These are phyloP conservation scores for Takifugu rubripes DNA, from an alignment of 2,797 vertebrate genomes.

Conservation along the genomic window DNA sequence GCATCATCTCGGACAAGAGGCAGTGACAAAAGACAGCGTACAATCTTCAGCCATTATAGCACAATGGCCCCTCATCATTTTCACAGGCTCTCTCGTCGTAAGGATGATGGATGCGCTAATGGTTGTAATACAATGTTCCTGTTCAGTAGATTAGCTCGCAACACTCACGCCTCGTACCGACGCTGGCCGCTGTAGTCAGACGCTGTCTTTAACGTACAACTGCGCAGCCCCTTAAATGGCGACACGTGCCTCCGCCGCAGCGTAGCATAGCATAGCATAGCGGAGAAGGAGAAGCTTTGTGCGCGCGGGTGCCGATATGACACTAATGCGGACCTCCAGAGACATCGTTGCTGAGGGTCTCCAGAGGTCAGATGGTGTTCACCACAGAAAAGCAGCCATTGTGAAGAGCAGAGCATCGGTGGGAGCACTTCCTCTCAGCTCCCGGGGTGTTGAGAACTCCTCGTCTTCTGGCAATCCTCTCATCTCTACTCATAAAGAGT, in stretches of 20 bases:
- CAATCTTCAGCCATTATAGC: slow-evolving; percentile 56
- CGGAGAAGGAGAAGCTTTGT: slow-evolving; percentile 49
- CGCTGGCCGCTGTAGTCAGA: slow-evolving; percentile 31
- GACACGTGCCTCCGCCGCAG: slow-evolving; percentile 30
- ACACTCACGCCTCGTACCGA: slow-evolving; percentile 14
- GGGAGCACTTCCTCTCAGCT: slow-evolving; percentile 44
- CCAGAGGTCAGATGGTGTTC: slow-evolving; percentile 27
- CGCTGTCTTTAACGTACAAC: slow-evolving; percentile 28
- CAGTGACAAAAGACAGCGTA: slow-evolving; percentile 48
- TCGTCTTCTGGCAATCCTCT: slow-evolving; percentile 43
- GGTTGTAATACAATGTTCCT: slow-evolving; percentile 64
- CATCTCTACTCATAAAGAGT: slow-evolving; percentile 37
- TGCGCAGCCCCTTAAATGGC: slow-evolving; percentile 36
- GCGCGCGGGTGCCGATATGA: slow-evolving; percentile 27
- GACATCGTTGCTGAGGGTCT: slow-evolving; percentile 49
- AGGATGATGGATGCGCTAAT: slow-evolving; percentile 58
- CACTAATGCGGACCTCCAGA: slow-evolving; percentile 25
- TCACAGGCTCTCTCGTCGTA: slow-evolving; percentile 50
- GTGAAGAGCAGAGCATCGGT: slow-evolving; percentile 43
- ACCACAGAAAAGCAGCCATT: slow-evolving; percentile 34
- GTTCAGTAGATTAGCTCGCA: slow-evolving; percentile 45
- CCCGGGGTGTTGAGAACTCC: slow-evolving; percentile 28
- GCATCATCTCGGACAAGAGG: slow-evolving; percentile 48
- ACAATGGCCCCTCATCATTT: slow-evolving; percentile 60
- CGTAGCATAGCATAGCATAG: slow-evolving; percentile 20